Evolutionary conservation across 1,140 invertebrate species (phyloP).

Genomic region (Halesus radiatus): DNA sequence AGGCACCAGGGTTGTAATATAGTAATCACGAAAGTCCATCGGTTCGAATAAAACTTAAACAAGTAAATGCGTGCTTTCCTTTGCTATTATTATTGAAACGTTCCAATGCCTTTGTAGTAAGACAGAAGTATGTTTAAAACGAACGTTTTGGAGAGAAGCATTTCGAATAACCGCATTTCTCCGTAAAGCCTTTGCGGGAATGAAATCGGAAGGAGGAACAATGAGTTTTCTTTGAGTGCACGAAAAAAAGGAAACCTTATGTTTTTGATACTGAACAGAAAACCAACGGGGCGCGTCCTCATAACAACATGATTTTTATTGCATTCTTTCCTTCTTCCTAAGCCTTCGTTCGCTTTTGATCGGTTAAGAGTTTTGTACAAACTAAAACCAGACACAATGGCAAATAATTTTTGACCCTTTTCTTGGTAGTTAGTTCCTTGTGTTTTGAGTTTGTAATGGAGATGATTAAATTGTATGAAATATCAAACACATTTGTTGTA

Average conservation of each 20-base stretch:
- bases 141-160: not conserved
- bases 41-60: too few relatives aligned
- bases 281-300: conserved; percentile 39
- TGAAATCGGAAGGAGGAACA: conserved; percentile 23
- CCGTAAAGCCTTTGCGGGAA: conserved; percentile 1
- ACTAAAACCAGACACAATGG: too few relatives aligned
- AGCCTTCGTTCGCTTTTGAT: not conserved
- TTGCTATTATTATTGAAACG: not conserved
- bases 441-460: too few relatives aligned
- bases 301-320: conserved; percentile 51
- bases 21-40: too few relatives aligned
- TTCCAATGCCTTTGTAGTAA: not conserved
- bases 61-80: too few relatives aligned
- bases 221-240: conserved; percentile 29
- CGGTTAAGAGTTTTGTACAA: conserved; percentile 2
- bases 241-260: conserved; percentile 9
- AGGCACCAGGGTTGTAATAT: too few relatives aligned
- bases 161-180: conserved; percentile 5
- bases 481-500: too few relatives aligned
- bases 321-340: conserved; percentile 26
- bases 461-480: too few relatives aligned
- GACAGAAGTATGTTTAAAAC: not conserved
- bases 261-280: conserved; percentile 22
- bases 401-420: too few relatives aligned
- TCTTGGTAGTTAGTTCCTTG: too few relatives aligned